These are phyloP conservation scores for Pelobates fuscus DNA, from an alignment of 2,113 vertebrate genomes.

Conservation along the genomic window DNA sequence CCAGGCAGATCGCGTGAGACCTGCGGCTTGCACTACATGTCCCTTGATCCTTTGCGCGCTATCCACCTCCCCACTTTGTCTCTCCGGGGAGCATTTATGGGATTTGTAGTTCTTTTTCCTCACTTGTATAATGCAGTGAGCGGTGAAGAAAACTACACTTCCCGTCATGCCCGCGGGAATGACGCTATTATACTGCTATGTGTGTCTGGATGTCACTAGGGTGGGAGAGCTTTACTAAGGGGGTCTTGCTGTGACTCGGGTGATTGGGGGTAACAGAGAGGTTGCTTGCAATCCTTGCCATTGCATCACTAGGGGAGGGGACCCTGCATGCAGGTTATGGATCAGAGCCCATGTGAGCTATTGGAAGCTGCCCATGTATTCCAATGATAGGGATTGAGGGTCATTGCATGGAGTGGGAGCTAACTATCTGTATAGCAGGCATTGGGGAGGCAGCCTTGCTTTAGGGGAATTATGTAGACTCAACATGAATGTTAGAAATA, in stretches of 20 bases:
- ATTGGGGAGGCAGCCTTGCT: not conserved
- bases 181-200: conserved; percentile 8
- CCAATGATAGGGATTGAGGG: not conserved
- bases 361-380: not conserved
- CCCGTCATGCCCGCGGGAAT: not conserved
- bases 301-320: not conserved
- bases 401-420: not conserved
- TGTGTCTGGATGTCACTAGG: conserved; percentile 1
- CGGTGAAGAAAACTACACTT: not conserved
- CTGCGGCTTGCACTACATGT: conserved; percentile 34
- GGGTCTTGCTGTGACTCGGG: not conserved
- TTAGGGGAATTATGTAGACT: not conserved
- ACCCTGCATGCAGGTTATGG: not conserved
- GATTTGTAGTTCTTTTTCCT: conserved; percentile 15
- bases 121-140: not conserved
- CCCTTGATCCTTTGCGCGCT: not conserved
- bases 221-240: not conserved
- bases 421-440: not conserved
- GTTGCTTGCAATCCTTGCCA: not conserved
- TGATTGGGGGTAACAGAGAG: not conserved
- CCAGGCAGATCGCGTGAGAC: too few species aligned
- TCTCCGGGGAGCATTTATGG: not conserved
- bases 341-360: too few species aligned
- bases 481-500: not conserved
- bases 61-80: not conserved